Percentiles rank a stretch among this genome's conserved stretches.
These are phyloP conservation scores for Mactra quadrangularis DNA, from an alignment of 1,140 invertebrate genomes.

Conservation along the genomic window DNA sequence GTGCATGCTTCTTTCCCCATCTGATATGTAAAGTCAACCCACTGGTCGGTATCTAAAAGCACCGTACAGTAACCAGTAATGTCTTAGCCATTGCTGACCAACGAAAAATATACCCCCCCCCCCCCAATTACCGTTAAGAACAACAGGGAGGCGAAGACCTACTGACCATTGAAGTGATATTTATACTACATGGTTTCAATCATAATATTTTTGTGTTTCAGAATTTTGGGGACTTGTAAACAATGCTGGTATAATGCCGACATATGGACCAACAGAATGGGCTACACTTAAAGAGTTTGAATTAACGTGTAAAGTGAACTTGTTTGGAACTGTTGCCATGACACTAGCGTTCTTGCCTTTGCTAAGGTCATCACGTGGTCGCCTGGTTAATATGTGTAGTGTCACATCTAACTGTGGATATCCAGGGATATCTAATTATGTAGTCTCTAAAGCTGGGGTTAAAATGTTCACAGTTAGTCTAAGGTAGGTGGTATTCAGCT, in stretches of 20 bases:
- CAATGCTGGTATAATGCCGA: conserved; percentile 71
- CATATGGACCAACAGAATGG: conserved; percentile 59
- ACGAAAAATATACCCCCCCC: no score
- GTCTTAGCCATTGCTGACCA: no score
- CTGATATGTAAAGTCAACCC: no score
- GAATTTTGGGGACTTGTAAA: conserved; percentile 79
- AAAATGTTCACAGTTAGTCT: conserved; percentile 48
- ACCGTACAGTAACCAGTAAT: no score
- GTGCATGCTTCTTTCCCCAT: no score
- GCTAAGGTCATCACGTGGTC: conserved; percentile 63
- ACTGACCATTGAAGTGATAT: no score
- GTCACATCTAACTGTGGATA: conserved; percentile 33
- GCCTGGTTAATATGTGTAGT: conserved; percentile 72
- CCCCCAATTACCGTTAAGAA: no score
- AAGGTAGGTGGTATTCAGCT: no score
- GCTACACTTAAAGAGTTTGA: conserved; percentile 63
- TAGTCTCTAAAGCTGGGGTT: conserved; percentile 35
- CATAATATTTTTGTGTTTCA: background rate
- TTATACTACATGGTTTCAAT: background rate
- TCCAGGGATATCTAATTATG: conserved; percentile 33
- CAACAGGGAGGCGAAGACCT: no score
- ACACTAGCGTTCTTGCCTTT: conserved; percentile 71
- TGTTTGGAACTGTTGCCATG: conserved; percentile 67
- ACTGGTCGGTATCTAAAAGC: no score
- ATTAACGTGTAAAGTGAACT: conserved; percentile 61